Evolutionary conservation across 2,888 invertebrate species (phyloP), one percentile per base, ranked within the genome.

Genomic region (Chloroclystis v-ata): DNA sequence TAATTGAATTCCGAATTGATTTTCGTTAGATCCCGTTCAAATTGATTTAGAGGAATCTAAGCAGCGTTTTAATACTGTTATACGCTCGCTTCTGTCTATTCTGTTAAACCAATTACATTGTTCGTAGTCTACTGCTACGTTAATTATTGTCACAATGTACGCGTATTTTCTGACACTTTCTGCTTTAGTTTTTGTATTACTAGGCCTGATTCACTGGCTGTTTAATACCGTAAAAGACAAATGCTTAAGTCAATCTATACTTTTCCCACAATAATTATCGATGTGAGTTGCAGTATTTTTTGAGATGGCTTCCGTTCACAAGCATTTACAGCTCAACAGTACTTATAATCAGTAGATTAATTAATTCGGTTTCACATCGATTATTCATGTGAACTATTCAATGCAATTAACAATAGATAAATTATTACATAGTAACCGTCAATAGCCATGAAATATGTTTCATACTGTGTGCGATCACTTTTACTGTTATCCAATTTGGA

Each of bases 401-500:
- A 42, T 47, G 49, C 55, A 58, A 67, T 64, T 59, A 69, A 65
- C 65, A 65, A 74, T 68, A 72, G 70, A 75, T 73, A 70, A 69
- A 70, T 67, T 28, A 20, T 38, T 73, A 68, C 60, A 54, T 67
- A 65, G 49, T 35, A 77, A 81, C 78, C 79, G 66, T 75, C 70
- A 72, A 76, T 72, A 69, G 63, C 73, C 73, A 71, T 77, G 75
- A 74, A 78, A 80, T 73, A 77, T 78, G 78, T 78, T 76, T 75
- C 73, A 78, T 78, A 80, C 67, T n/a, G 78, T 83, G 81, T 84
- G 83, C 81, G 84, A 85, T 79, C 83, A 82, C 81, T 84, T 82
- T 84, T 85, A 85, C 85, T 86, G 84, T 84, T 86, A 85, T 83
- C 80, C 84, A 84, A 86, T 85, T 86, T 84, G 69, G 83, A 82